Evolutionary conservation across 2,888 invertebrate genomes (phyloP).

Genomic region (Dolomedes plantarius): DNA sequence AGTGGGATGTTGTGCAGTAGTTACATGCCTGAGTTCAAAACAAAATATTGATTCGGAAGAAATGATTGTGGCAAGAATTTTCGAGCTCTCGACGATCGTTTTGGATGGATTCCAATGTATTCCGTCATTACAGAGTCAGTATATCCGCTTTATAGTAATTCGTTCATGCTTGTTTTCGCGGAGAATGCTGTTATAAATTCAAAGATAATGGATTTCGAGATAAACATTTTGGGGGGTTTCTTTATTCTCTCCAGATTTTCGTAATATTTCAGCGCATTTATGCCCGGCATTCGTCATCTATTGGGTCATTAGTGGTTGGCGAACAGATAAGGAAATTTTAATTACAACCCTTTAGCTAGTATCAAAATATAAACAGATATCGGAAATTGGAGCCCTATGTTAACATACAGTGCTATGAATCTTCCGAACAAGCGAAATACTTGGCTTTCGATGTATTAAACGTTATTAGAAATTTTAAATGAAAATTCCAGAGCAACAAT

Average conservation of each 20-base stretch:
- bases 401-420: too few relatives aligned
- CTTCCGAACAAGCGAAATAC: too few relatives aligned
- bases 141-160: slow-evolving; percentile 1
- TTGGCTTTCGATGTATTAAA: too few relatives aligned
- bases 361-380: not conserved
- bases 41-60: not conserved
- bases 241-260: not conserved
- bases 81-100: not conserved
- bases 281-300: not conserved
- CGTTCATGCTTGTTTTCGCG: slow-evolving; percentile 9
- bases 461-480: too few relatives aligned
- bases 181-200: not conserved
- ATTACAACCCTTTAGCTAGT: not conserved
- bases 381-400: too few relatives aligned
- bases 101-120: slow-evolving; percentile 8
- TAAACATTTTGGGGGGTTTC: not conserved
- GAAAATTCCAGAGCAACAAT: too few relatives aligned
- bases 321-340: not conserved
- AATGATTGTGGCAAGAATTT: not conserved
- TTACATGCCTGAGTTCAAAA: slow-evolving; percentile 18
- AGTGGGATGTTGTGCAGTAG: slow-evolving; percentile 10
- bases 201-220: not conserved
- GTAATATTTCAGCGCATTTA: not conserved
- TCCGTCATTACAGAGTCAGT: slow-evolving; percentile 1
- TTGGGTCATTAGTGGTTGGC: not conserved